Evolutionary conservation across 2,113 vertebrate species (phyloP), one percentile per base, ranked within the genome.

Genomic region (Xyliphius kryptos): DNA sequence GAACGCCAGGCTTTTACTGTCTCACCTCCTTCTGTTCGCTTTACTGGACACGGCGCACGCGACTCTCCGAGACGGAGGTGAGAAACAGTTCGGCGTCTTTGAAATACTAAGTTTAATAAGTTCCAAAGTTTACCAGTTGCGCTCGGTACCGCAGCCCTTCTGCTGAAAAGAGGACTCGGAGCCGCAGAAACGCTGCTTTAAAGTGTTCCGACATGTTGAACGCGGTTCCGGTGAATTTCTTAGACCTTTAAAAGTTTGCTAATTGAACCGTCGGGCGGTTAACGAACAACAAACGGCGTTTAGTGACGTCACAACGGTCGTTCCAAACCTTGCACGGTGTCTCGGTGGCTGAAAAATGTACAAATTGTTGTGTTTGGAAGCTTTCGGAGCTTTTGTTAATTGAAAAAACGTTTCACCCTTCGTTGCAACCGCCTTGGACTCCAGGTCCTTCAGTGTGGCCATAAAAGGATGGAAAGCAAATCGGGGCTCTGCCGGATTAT

Each of bases 51-150:
- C 55, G 56, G 80, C 69, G 53, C 54, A 66, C 52, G 83, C 79
- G 50, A 62, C 71, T 40, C 49, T 65, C 15, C 67, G 54, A 60
- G 67, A 68, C 56, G 71, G 70, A 82, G 85, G 85, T 86, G 82
- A 68, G 52, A 53, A 22, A 14, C 12, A 40, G 5, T 10, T 44
- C 50, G 9, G 48, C 55, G 6, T 4, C 26, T 40, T 37, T 38
- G 2, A 20, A 43, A n/a, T 57, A 14, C 17, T 58, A 52, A 55
- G 13, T 26, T 38, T 19, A 56, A 55, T 76, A 87, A 85, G 76
- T 86, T 83, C 15, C 49, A 32, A 32, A 32, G 9, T 73, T 72
- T 70, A 82, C 82, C 77, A 79, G 83, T 85, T 86, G 84, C 80
- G 52, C 73, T 65, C 63, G 2, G 44, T 47, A 50, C 26, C 26